Evolutionary conservation across 2,797 vertebrate genomes (phyloP), one percentile per base, ranked within the genome.

Genomic region (Craterocephalus amniculus): DNA sequence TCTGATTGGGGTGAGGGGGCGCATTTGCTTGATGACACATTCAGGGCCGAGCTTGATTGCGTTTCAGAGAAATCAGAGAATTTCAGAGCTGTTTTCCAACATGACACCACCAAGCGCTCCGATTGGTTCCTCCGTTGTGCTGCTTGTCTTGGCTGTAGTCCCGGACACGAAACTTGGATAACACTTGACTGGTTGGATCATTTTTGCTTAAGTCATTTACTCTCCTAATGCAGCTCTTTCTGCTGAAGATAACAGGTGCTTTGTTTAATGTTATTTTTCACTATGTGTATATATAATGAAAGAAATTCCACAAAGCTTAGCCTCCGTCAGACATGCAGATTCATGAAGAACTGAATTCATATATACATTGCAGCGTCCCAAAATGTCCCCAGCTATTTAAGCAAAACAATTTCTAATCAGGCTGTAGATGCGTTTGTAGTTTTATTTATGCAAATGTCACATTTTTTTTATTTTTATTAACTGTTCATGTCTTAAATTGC

Each of bases 31-130:
- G 74, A 81, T 70, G 76, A 62, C 63, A 36, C 73, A 40, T 80
- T 78, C 72, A 67, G 78, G 83, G 74, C 68, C 67, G 45, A 67
- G 73, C 57, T 62, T 77, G 64, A 87, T 74, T 75, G 72, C 59
- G 84, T 89, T 86, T 82, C 67, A 81, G 67, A 74, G 78, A 90
- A 92, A 84, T 84, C 85, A 91, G 90, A 90, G 85, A 76, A 86
- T 76, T 78, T 70, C 65, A 49, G 72, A 80, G 70, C 61, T 4
- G 26, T 82, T 79, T 79, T 74, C 74, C 83, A 35, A 9, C 67
- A 40, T 27, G 71, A 87, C 79, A 70, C 71, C 79, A 83, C 78
- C 78, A 79, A 79, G 88, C 67, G 79, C 82, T 85, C 80, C 78
- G 78, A 70, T 59, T 63, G 26, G 76, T 80, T 80, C 80, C 67